A percentile compares a stretch with the other conserved stretches of the same genome.
Conservation (phyloP, 2,113 vertebrate species). For the Cercocebus atys region DNA sequence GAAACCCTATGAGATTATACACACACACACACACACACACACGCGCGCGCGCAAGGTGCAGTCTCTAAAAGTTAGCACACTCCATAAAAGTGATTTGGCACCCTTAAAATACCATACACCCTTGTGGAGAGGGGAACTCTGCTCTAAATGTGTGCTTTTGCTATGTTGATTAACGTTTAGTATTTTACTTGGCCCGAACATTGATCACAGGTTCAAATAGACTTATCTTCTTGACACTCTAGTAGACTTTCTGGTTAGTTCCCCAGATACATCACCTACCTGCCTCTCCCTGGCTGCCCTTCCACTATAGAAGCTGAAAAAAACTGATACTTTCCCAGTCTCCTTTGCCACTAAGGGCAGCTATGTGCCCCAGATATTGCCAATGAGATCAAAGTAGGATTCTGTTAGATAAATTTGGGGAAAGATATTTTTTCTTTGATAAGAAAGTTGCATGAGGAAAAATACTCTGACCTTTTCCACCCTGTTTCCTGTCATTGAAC, state of each 20-base stretch:
- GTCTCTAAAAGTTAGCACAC: background rate
- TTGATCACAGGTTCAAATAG: background rate
- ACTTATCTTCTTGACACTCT: background rate
- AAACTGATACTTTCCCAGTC: background rate
- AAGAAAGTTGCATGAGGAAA: background rate
- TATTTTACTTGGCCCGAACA: background rate
- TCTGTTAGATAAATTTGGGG: background rate
- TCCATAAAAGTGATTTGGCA: background rate
- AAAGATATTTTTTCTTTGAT: conserved; percentile 7
- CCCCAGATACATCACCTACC: background rate
- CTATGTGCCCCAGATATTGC: background rate
- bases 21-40: no score
- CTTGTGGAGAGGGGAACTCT: background rate
- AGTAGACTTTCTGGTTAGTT: background rate
- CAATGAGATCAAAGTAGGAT: background rate
- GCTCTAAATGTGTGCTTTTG: conserved; percentile 28
- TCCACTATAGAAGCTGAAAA: background rate
- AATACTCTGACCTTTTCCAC: background rate
- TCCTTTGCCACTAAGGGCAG: background rate
- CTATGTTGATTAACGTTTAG: background rate
- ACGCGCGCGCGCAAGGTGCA: background rate
- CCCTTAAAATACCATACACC: background rate
- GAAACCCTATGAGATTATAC: background rate
- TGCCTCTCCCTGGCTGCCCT: background rate
- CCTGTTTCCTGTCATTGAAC: background rate